Evolutionary conservation across 2,888 invertebrate species (phyloP).

Genomic region (Cabera pusaria): DNA sequence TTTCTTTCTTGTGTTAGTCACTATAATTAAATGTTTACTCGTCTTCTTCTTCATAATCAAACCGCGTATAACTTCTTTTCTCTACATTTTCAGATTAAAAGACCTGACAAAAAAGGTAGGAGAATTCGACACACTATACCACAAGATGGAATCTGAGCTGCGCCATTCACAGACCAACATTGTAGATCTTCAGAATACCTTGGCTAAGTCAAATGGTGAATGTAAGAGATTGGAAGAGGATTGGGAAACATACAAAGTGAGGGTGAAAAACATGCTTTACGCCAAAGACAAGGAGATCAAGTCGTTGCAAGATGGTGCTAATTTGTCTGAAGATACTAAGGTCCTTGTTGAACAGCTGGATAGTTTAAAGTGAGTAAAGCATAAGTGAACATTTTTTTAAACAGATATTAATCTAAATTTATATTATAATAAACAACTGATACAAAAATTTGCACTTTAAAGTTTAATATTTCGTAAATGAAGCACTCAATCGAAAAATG

Average conservation of each 20-base stretch:
- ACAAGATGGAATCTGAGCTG: constrained; percentile 62
- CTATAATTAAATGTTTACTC: no score
- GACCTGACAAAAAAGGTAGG: constrained; percentile 43
- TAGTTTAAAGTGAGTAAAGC: constrained; percentile 63
- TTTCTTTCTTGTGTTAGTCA: no score
- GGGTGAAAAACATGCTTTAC: constrained; percentile 69
- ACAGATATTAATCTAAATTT: no score
- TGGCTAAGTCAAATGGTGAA: constrained; percentile 57
- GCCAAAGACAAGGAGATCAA: constrained; percentile 69
- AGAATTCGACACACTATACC: constrained; percentile 40
- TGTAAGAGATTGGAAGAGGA: constrained; percentile 64
- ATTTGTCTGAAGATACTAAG: constrained; percentile 59
- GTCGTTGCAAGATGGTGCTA: constrained; percentile 52
- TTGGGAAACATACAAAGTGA: constrained; percentile 70
- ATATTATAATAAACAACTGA: no score
- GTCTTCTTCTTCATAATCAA: no score
- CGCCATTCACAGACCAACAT: constrained; percentile 61
- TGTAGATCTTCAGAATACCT: constrained; percentile 49
- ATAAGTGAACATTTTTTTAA: no score
- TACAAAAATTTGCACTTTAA: no score
- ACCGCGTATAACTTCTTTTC: no score
- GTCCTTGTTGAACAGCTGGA: constrained; percentile 59
- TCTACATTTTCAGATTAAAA: constrained; percentile 40
- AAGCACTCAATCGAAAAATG: no score
- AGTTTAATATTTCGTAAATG: no score